Evolutionary conservation across 2,888 invertebrate genomes (phyloP).

Genomic region (Cynaeus angustus): DNA sequence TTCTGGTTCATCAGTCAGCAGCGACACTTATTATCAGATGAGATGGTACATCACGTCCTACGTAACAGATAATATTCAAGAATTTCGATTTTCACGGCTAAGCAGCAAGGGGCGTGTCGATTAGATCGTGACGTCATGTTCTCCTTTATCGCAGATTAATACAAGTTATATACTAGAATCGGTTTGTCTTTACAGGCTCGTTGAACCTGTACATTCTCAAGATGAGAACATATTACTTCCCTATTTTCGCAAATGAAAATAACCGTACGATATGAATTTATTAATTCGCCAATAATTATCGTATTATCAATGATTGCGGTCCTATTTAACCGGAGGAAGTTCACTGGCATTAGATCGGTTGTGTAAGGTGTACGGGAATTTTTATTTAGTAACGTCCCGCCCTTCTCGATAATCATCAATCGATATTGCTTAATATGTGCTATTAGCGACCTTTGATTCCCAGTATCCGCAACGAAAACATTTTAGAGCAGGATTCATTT

Average conservation of each 20-base stretch:
- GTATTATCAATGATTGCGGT: constrained; percentile 22
- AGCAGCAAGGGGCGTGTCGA: constrained; percentile 24
- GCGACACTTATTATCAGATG: not conserved
- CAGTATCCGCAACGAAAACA: constrained; percentile 6
- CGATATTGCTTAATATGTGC: constrained; percentile 40
- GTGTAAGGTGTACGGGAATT: constrained; percentile 26
- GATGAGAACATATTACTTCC: constrained; percentile 23
- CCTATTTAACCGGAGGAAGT: constrained; percentile 29
- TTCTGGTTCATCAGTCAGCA: not conserved
- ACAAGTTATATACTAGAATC: constrained; percentile 22
- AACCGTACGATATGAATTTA: constrained; percentile 27
- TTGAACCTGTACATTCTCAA: constrained; percentile 10
- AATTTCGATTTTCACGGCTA: constrained; percentile 24
- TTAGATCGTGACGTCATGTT: constrained; percentile 32
- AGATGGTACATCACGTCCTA: constrained; percentile 5
- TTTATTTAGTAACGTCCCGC: constrained; percentile 33
- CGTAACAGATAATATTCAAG: constrained; percentile 16
- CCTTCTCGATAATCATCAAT: constrained; percentile 35
- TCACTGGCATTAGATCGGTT: constrained; percentile 33
- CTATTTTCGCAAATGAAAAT: constrained; percentile 35
- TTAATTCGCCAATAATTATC: constrained; percentile 34
- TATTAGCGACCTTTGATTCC: constrained; percentile 43
- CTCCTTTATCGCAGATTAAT: constrained; percentile 25
- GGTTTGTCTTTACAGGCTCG: constrained; percentile 30
- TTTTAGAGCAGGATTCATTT: not conserved